Evolutionary conservation across 1,140 invertebrate genomes (phyloP), one percentile per base, ranked within the genome.

Genomic region (Venturia canescens): DNA sequence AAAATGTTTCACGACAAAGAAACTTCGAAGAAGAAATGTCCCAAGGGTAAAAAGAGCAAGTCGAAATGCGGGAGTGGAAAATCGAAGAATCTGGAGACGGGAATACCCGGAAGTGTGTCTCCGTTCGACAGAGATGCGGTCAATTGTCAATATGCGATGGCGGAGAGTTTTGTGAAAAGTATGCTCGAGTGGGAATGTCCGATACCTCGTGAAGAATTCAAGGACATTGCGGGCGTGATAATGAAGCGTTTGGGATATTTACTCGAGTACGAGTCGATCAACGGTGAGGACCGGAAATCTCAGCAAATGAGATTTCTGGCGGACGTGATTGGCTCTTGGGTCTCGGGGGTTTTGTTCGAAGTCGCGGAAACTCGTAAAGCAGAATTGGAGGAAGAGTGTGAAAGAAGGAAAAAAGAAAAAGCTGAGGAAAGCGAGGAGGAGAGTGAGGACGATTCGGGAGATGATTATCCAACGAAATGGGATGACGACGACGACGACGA

Each of bases 231-330:
- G 0, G 82, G 88, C 34, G 86, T 91, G 5, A 85, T 92, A 44
- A 75, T 88, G 5, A 80, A 77, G n/a, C 85, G 87, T 11, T 70
- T 92, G 13, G 82, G 81, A 13, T 77, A 80, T 18, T 50, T 84
- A 11, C 69, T 89, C 1, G 84, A 88, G n/a, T 89, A 89, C 23
- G 71, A 23, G 1, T 82, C 85, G 0, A 60, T 83, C 0, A 83
- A 86, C 34, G 80, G 83, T 7, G 87, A 86, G 16, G 90, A 91
- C 29, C 82, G 88, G 6, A 85, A 86, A 15, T 88, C 86, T 15
- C 87, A 89, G 34, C 91, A 92, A 78, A 87, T 92, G 83, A 83
- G 79, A n/a, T 82, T 89, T 50, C 75, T 92, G 0, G 84, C 91
- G 4, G 87, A 92, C 26, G 27, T 88, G 0, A 76, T 92, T 29